These are phyloP conservation scores for Leucania comma DNA, from an alignment of 2,888 invertebrate genomes.

Conservation along the genomic window DNA sequence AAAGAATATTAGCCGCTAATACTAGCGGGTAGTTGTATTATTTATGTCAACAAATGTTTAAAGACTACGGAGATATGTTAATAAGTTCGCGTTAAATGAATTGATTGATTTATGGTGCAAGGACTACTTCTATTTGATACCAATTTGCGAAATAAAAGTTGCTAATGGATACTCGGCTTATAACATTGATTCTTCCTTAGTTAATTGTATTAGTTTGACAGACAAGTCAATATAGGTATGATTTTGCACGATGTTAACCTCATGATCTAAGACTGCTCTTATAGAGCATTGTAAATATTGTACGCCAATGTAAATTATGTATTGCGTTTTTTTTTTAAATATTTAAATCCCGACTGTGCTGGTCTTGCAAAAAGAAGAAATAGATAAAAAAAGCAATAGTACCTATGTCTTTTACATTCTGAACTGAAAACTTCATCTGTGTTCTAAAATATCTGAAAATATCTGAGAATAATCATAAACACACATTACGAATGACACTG, in stretches of 20 bases:
- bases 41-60: too few species aligned
- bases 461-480: too few species aligned
- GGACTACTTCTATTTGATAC: neutral
- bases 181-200: slow-evolving; percentile 43
- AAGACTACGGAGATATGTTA: neutral
- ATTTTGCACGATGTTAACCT: slow-evolving; percentile 57
- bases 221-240: slow-evolving; percentile 37
- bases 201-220: slow-evolving; percentile 32
- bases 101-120: neutral
- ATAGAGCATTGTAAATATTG: slow-evolving; percentile 74
- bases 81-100: too few species aligned
- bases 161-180: slow-evolving; percentile 1
- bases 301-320: slow-evolving; percentile 55
- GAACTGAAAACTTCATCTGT: neutral
- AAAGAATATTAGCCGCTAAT: too few species aligned
- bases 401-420: neutral
- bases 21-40: too few species aligned
- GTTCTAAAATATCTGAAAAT: too few species aligned
- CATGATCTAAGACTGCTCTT: slow-evolving; percentile 69
- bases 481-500: too few species aligned
- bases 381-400: too few species aligned
- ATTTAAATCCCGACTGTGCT: slow-evolving; percentile 34
- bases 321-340: slow-evolving; percentile 38
- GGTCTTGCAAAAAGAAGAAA: neutral
- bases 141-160: slow-evolving; percentile 11